These are phyloP conservation scores for Pachyrhynchus sulphureomaculatus DNA, from an alignment of 1,140 invertebrate species.

Conservation along the genomic window DNA sequence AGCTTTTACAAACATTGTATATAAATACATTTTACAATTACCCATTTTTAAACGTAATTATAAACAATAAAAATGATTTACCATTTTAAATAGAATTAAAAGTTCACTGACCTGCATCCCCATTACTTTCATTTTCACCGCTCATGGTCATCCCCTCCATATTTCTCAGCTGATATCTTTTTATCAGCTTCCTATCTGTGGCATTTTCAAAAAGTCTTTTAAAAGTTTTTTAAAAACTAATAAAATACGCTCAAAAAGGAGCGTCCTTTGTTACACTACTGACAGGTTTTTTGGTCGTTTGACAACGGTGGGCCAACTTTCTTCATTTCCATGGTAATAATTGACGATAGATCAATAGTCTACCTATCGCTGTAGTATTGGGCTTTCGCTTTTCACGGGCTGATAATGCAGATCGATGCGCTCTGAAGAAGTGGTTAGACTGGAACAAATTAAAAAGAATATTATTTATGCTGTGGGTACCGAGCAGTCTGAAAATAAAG, in stretches of 20 bases:
- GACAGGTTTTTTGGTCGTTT: constrained; percentile 20
- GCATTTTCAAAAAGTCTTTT: not conserved
- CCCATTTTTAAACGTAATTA: too few relatives aligned
- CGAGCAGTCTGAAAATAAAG: too few relatives aligned
- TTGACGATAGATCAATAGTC: constrained; percentile 26
- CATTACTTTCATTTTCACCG: constrained; percentile 13
- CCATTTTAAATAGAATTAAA: too few relatives aligned
- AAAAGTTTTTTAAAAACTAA: not conserved
- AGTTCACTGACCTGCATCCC: constrained; percentile 19
- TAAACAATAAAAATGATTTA: too few relatives aligned
- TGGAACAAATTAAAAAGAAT: not conserved
- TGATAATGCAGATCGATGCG: constrained; percentile 2
- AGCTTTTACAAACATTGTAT: too few relatives aligned
- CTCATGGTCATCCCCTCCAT: constrained; percentile 10
- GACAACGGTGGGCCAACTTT: constrained; percentile 11
- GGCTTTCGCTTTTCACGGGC: not conserved
- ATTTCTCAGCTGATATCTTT: not conserved
- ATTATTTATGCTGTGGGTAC: too few relatives aligned
- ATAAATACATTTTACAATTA: too few relatives aligned
- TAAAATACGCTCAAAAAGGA: not conserved
- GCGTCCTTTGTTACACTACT: constrained; percentile 10
- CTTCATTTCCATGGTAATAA: constrained; percentile 30
- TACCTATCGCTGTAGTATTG: not conserved
- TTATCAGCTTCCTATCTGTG: constrained; percentile 16
- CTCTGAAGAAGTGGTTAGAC: not conserved